Conservation (phyloP, 1,140 invertebrate species). For the Ephestia elutella region DNA sequence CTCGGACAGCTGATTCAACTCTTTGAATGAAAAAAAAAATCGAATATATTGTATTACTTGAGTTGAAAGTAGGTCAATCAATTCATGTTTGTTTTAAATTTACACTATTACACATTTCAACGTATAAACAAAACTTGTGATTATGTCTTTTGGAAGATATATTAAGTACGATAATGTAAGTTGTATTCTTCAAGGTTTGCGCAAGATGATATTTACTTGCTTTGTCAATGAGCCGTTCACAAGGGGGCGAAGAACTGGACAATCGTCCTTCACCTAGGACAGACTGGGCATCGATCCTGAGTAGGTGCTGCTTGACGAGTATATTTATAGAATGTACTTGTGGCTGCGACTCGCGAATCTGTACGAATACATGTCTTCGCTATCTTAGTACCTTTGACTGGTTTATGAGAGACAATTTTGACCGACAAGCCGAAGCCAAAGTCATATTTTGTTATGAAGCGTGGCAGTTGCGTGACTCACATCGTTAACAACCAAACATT, state of each 20-base stretch:
- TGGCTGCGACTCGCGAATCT: slow-evolving; percentile 24
- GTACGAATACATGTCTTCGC: neutral
- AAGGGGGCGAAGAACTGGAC: slow-evolving; percentile 52
- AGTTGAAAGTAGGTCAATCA: slow-evolving; percentile 4
- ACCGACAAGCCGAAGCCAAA: neutral
- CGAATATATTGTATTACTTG: neutral
- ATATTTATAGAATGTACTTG: slow-evolving; percentile 60
- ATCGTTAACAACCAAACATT: slow-evolving; percentile 59
- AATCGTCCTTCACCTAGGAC: slow-evolving; percentile 68
- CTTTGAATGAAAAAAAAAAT: slow-evolving; percentile 13
- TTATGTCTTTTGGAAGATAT: too few species aligned
- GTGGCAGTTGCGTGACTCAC: slow-evolving; percentile 62
- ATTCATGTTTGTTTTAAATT: neutral
- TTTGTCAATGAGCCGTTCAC: slow-evolving; percentile 23
- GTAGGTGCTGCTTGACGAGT: slow-evolving; percentile 51
- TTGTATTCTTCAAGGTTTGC: too few species aligned
- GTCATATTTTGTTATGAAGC: slow-evolving; percentile 35
- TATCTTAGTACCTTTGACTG: slow-evolving; percentile 5
- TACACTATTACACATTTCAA: too few species aligned
- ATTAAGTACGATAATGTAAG: too few species aligned
- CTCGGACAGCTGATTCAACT: slow-evolving; percentile 55
- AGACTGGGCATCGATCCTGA: slow-evolving; percentile 61
- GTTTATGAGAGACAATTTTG: neutral
- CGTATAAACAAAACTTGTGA: too few species aligned
- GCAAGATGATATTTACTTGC: neutral